Evolutionary conservation across 1,140 invertebrate genomes (phyloP), one percentile per base, ranked within the genome.

Genomic region (Drosophila nigromelanica): DNA sequence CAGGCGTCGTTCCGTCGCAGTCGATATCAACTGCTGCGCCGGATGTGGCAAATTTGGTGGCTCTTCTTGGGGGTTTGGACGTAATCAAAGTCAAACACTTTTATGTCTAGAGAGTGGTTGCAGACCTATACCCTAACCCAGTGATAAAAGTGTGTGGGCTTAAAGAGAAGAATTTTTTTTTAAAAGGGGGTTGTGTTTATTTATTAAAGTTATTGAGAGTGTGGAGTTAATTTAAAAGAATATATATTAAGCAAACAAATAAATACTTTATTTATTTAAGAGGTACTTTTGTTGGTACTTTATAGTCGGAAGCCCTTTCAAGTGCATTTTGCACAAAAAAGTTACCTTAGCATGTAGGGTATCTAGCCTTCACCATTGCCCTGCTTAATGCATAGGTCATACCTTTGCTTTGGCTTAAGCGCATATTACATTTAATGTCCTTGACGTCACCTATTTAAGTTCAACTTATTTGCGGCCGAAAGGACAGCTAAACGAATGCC

Each of bases 1-100:
- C 62, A 50, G 70, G 70, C 70, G 55, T 68, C 63, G 70, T 55
- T 48, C 40, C 55, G 55, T 59, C 62, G 69, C 52, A 58, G 48
- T 55, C 33, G 73, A 82, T 82, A 78, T 82, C 75, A 78, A 73
- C 75, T 72, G 75, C 72, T 64, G 60, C 37, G 64, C 83, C 80
- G 83, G 83, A 89, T 89, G 83, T 89, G 83, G 83, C 85, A 89
- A 89, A 89, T 89, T 89, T 85, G 73, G 81, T 71, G 80, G 76
- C 76, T 72, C 80, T 72, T 56, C 72, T 61, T 33, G 39, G 33
- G 33, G 39, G 35, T 43, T 51, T 43, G 40, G 45, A 56, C 64
- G 58, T 45, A 69, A 61, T 73, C 71, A 69, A 69, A 69, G 66
- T 30, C 35, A 61, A 68, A 73, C 63, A 60, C 30, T 63, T 58